Percentiles rank a stretch among this genome's conserved stretches.
phyloP scores from a whole-genome alignment of 2,888 invertebrate genomes.

The Temnothorax unifasciatus region DNA sequence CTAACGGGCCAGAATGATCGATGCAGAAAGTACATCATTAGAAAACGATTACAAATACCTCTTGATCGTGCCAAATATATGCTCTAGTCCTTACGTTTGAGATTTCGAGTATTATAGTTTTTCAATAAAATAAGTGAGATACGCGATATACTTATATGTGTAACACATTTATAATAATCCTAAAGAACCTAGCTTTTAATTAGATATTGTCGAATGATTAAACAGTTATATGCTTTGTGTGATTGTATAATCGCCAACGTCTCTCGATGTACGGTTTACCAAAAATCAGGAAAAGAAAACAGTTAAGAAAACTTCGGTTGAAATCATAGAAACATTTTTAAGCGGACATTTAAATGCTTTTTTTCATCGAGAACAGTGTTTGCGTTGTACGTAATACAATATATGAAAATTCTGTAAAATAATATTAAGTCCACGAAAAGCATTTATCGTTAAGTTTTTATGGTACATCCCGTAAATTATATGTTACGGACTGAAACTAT shows the following conservation, averaged over 20 bases:
- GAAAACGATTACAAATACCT: constrained; percentile 74
- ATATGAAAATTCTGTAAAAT: not conserved
- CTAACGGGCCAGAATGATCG: constrained; percentile 9
- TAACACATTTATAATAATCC: constrained; percentile 33
- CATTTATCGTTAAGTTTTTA: constrained; percentile 11
- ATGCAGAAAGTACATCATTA: constrained; percentile 42
- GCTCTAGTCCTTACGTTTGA: constrained; percentile 70
- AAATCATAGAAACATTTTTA: not conserved
- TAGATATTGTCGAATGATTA: not conserved
- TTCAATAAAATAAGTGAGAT: constrained; percentile 41
- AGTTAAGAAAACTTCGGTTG: not conserved
- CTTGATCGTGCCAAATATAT: constrained; percentile 77
- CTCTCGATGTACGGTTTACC: not conserved
- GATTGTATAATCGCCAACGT: constrained; percentile 2
- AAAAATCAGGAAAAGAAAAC: not conserved
- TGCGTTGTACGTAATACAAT: not conserved
- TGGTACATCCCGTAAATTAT: not conserved
- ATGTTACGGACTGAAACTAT: not conserved
- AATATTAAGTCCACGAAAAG: not conserved
- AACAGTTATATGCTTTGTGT: constrained; percentile 31
- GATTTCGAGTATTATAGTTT: constrained; percentile 60
- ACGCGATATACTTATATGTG: constrained; percentile 12
- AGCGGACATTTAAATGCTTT: not conserved
- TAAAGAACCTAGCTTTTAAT: constrained; percentile 15
- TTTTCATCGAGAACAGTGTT: not conserved